Evolutionary conservation across 2,113 vertebrate genomes (phyloP).

Genomic region (Tachysurus vachellii): DNA sequence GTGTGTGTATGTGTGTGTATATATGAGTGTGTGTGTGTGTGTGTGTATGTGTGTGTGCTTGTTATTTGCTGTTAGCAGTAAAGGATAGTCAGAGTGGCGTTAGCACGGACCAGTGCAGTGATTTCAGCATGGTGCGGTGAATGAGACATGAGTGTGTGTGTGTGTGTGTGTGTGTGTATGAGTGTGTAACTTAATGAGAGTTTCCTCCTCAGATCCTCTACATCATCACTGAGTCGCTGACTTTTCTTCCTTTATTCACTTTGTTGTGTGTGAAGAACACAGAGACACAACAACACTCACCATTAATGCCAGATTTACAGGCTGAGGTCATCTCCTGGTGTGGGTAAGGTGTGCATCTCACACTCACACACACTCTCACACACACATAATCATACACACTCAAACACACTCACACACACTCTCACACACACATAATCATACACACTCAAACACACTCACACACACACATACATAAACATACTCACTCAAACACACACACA

Average conservation of each 20-base stretch:
- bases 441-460: too few relatives aligned
- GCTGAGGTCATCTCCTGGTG: neutral
- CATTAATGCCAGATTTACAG: neutral
- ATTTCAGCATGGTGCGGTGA: too few relatives aligned
- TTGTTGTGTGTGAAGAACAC: neutral
- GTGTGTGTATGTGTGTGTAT: neutral
- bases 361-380: slow-evolving; percentile 35
- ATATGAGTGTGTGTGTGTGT: neutral
- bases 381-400: slow-evolving; percentile 36
- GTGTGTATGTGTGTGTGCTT: neutral
- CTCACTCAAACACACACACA: slow-evolving; percentile 12
- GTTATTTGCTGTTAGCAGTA: neutral
- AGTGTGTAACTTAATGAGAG: neutral
- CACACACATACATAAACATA: neutral
- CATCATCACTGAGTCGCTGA: neutral
- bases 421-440: too few relatives aligned
- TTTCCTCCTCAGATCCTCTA: neutral
- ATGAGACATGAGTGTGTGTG: too few relatives aligned
- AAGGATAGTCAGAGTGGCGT: neutral
- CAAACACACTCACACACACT: neutral
- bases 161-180: too few relatives aligned
- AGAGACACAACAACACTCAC: neutral
- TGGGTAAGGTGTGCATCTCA: neutral
- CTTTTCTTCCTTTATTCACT: neutral
- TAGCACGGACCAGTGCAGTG: neutral